Evolutionary conservation across 2,797 vertebrate species (phyloP).

Genomic region (Clarias platycephalus): DNA sequence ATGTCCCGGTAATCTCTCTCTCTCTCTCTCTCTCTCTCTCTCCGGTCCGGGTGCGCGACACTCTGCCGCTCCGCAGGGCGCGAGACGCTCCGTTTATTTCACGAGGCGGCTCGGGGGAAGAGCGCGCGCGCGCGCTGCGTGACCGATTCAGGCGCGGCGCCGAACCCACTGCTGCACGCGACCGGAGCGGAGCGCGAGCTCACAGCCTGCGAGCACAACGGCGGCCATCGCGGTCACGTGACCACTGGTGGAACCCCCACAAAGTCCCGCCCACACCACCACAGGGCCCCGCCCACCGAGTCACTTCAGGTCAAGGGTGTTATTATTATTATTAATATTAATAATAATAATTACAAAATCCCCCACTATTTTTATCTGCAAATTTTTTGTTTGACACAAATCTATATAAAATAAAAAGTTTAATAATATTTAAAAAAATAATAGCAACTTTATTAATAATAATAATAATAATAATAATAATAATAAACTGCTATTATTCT

Average conservation of each 20-base stretch:
- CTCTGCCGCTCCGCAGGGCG: background rate
- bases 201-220: constrained; percentile 27
- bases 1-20: background rate
- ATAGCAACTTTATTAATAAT: too few relatives aligned
- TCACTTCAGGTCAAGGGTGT: constrained; percentile 39
- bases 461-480: too few relatives aligned
- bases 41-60: background rate
- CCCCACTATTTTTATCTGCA: too few relatives aligned
- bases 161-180: background rate
- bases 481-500: too few relatives aligned
- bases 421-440: too few relatives aligned
- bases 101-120: background rate
- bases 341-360: background rate
- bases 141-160: background rate
- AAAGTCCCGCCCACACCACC: constrained; percentile 33
- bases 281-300: constrained; percentile 41
- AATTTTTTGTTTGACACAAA: too few relatives aligned
- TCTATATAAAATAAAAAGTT: too few relatives aligned
- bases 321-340: background rate
- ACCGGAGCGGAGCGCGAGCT: constrained; percentile 11
- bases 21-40: background rate
- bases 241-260: constrained; percentile 3
- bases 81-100: background rate
- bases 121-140: background rate
- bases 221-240: constrained; percentile 59